Percentiles rank a stretch among this genome's conserved stretches.
phyloP scores from a whole-genome alignment of 2,113 vertebrate genomes.

The Asarcornis scutulata region DNA sequence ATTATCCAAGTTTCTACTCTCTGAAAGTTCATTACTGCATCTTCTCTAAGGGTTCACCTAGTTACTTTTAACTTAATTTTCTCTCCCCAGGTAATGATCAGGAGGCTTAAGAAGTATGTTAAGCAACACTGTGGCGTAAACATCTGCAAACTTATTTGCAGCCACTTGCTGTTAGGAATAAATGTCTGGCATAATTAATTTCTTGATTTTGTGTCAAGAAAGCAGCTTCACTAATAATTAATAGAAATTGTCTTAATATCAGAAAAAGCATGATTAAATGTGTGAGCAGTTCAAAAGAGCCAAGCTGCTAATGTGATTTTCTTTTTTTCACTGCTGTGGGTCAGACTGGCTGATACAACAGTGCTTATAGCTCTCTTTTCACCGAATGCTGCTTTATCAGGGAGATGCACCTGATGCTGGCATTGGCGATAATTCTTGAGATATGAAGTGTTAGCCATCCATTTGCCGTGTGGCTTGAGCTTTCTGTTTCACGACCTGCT shows the following conservation, averaged over 20 bases:
- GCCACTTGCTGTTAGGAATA: not conserved
- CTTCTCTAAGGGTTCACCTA: not conserved
- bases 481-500: not conserved
- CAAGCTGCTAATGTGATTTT: not conserved
- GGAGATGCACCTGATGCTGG: not conserved
- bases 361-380: not conserved
- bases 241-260: not conserved
- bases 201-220: not conserved
- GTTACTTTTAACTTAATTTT: not conserved
- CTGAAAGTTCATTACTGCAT: not conserved
- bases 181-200: not conserved
- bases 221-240: not conserved
- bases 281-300: not conserved
- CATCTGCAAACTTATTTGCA: rapidly evolving
- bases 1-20: not conserved
- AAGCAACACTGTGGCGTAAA: not conserved
- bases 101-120: not conserved
- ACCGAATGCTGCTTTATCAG: not conserved
- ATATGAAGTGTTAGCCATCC: not conserved
- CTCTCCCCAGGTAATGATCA: not conserved
- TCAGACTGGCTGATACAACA: rapidly evolving
- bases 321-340: not conserved
- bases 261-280: not conserved
- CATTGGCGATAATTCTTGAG: not conserved
- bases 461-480: not conserved